Conservation (phyloP, 2,888 invertebrate species). For the Lymantria dispar region DNA sequence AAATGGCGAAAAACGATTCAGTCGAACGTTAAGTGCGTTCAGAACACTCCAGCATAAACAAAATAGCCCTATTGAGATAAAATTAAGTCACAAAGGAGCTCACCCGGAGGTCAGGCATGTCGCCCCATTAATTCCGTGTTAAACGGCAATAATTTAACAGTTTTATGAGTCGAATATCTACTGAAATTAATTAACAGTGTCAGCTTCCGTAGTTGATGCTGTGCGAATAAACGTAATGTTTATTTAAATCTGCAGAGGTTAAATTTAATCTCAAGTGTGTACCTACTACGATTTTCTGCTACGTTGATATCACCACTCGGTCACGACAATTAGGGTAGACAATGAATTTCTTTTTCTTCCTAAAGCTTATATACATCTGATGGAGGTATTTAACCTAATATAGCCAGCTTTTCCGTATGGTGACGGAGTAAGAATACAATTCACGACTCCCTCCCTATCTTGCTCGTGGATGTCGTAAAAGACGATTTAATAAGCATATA, state of each 20-base stretch:
- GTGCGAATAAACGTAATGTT: slow-evolving; percentile 41
- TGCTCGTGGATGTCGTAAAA: no score
- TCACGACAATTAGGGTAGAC: no score
- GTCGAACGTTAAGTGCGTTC: slow-evolving; percentile 29
- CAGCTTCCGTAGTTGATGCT: slow-evolving; percentile 48
- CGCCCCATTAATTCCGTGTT: slow-evolving; percentile 57
- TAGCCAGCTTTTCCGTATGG: no score
- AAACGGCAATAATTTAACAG: slow-evolving; percentile 57
- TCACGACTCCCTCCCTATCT: no score
- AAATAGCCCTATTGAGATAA: slow-evolving; percentile 50
- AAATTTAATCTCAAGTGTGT: slow-evolving; percentile 26
- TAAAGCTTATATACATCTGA: no score
- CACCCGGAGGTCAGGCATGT: slow-evolving; percentile 53
- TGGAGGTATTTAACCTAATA: no score
- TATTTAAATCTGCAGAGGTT: slow-evolving; percentile 34
- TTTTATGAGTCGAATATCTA: slow-evolving; percentile 64
- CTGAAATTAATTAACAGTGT: slow-evolving; percentile 55
- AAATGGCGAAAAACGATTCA: slow-evolving; percentile 56
- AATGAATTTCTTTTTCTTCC: no score
- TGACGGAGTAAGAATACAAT: no score
- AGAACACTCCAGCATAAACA: slow-evolving; percentile 10
- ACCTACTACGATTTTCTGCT: slow-evolving; percentile 13
- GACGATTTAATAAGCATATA: no score
- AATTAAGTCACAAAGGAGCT: slow-evolving; percentile 53
- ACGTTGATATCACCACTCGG: no score